phyloP scores from a whole-genome alignment of 1,140 invertebrate genomes.

The Akabosia matsudoensis region DNA sequence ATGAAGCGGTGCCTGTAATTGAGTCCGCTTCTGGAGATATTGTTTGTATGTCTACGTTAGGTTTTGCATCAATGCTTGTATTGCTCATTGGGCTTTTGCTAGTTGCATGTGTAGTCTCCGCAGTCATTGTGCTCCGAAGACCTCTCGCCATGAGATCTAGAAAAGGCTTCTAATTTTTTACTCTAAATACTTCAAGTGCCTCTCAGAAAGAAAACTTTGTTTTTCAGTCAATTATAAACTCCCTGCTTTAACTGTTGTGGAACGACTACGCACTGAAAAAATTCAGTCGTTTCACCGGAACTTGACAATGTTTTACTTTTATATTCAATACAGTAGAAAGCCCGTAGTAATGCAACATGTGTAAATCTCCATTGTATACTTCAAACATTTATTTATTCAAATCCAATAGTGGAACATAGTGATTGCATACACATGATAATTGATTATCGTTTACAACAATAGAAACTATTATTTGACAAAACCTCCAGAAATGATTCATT shows the following conservation, averaged over 20 bases:
- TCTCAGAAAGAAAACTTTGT: background rate
- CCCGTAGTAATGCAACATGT: background rate
- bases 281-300: background rate
- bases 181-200: background rate
- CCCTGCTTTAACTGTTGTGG: background rate
- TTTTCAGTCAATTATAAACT: background rate
- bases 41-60: constrained; percentile 46
- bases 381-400: too few species aligned
- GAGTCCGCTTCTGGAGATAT: constrained; percentile 36
- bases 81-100: constrained; percentile 43
- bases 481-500: background rate
- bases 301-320: background rate
- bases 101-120: constrained; percentile 41
- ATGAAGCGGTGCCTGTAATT: constrained; percentile 36
- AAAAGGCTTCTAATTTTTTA: constrained; percentile 9
- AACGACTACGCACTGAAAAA: constrained; percentile 1
- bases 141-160: constrained; percentile 36
- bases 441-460: background rate
- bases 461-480: too few species aligned
- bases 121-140: constrained; percentile 44
- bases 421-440: too few species aligned
- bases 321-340: background rate
- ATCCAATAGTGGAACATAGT: too few species aligned
- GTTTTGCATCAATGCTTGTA: constrained; percentile 44
- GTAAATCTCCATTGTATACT: background rate